These are phyloP conservation scores for Cataglyphis albicans DNA, from an alignment of 2,888 invertebrate species.

Conservation along the genomic window DNA sequence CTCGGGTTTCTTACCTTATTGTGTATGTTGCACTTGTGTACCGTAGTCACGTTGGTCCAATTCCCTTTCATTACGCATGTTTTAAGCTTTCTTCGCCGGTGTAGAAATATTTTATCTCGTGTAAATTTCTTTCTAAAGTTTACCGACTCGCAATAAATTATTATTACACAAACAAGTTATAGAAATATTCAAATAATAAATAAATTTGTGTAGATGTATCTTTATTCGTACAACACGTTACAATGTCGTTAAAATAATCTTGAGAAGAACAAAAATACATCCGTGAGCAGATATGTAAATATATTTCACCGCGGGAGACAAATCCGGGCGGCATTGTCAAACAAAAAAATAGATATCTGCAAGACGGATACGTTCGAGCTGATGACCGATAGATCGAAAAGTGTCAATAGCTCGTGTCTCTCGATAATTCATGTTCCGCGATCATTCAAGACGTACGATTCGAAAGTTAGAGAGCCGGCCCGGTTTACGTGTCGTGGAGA, in stretches of 20 bases:
- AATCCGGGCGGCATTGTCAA: conserved; percentile 29
- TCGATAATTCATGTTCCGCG: neutral
- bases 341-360: conserved; percentile 23
- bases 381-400: conserved; percentile 13
- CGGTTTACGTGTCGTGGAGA: conserved; percentile 32
- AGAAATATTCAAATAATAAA: neutral
- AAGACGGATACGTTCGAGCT: conserved; percentile 23
- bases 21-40: conserved; percentile 53
- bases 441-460: neutral
- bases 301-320: conserved; percentile 37
- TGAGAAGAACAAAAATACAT: neutral
- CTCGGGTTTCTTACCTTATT: conserved; percentile 69
- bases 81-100: neutral
- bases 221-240: neutral
- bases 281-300: conserved; percentile 7
- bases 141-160: conserved; percentile 7
- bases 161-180: neutral
- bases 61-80: neutral
- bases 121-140: neutral
- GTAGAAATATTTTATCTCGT: neutral
- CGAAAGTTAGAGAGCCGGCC: neutral
- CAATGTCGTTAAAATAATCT: neutral
- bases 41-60: neutral
- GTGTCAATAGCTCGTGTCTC: conserved; percentile 23
- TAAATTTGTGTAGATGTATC: neutral